phyloP scores from a whole-genome alignment of 2,113 vertebrate species.

The Chamaea fasciata region DNA sequence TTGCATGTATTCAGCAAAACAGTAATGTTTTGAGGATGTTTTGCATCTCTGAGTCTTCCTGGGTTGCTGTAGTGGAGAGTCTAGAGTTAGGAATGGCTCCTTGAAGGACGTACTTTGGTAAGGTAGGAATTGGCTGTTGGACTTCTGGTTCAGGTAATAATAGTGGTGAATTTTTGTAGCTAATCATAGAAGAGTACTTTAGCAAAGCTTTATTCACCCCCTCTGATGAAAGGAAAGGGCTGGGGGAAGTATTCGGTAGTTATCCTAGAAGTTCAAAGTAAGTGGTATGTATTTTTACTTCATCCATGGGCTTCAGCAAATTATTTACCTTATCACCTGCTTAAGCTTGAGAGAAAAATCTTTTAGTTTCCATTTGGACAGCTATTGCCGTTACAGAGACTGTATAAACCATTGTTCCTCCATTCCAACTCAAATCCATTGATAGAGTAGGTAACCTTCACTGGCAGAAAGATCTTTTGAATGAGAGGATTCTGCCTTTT shows the following conservation, averaged over 20 bases:
- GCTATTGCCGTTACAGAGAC: neutral
- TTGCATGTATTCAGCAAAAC: neutral
- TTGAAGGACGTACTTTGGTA: accelerated
- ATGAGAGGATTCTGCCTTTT: neutral
- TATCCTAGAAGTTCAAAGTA: neutral
- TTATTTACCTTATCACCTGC: neutral
- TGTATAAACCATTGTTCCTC: neutral
- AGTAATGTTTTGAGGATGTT: neutral
- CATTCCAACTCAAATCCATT: neutral
- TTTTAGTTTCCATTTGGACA: neutral
- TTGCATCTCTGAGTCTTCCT: neutral
- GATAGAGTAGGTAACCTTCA: neutral
- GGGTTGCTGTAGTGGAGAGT: neutral
- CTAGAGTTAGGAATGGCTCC: neutral
- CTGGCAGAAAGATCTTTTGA: neutral
- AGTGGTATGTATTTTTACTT: neutral
- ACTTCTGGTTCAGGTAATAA: neutral
- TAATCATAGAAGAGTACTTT: neutral
- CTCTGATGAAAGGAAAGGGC: neutral
- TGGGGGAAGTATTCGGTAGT: neutral
- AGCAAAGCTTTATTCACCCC: neutral
- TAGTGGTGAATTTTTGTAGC: neutral
- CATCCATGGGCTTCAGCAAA: neutral
- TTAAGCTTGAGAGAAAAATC: neutral
- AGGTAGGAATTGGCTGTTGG: neutral